These are phyloP conservation scores for Cenopis cana DNA, from an alignment of 2,888 invertebrate genomes.

Conservation along the genomic window DNA sequence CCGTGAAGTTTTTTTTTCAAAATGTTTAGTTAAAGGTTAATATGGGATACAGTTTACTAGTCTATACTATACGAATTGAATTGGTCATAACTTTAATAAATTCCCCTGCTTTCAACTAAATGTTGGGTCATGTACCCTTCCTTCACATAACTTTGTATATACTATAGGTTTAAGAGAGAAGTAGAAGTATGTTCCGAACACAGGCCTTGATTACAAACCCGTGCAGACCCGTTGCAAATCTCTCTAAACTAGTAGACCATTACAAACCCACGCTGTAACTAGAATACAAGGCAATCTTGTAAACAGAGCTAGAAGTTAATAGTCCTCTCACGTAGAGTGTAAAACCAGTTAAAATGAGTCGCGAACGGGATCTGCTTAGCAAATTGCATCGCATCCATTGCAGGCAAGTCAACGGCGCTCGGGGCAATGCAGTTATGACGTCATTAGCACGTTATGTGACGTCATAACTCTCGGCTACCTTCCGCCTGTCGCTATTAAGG, in stretches of 20 bases:
- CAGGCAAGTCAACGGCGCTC: slow-evolving; percentile 64
- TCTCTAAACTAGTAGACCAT: slow-evolving; percentile 2
- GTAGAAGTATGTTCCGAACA: not conserved
- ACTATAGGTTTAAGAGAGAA: not conserved
- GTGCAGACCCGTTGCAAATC: slow-evolving; percentile 7
- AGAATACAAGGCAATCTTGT: slow-evolving; percentile 28
- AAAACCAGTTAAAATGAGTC: slow-evolving; percentile 56
- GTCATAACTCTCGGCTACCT: slow-evolving; percentile 80
- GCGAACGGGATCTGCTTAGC: slow-evolving; percentile 59
- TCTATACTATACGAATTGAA: too few species aligned
- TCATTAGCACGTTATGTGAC: slow-evolving; percentile 82
- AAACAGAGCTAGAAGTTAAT: slow-evolving; percentile 29
- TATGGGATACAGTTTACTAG: too few species aligned
- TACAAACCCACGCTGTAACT: slow-evolving; percentile 23
- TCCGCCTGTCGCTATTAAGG: slow-evolving; percentile 79
- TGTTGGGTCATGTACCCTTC: too few species aligned
- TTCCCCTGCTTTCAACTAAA: too few species aligned
- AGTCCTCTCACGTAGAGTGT: slow-evolving; percentile 52
- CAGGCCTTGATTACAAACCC: slow-evolving; percentile 11
- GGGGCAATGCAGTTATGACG: slow-evolving; percentile 82
- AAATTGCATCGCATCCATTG: slow-evolving; percentile 70
- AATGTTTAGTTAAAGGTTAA: too few species aligned
- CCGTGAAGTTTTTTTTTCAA: too few species aligned
- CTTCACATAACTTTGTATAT: too few species aligned
- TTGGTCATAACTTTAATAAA: too few species aligned